Base-by-base conservation (phyloP, 2,888 invertebrate genomes). In the Cataglyphis altisquamis region DNA sequence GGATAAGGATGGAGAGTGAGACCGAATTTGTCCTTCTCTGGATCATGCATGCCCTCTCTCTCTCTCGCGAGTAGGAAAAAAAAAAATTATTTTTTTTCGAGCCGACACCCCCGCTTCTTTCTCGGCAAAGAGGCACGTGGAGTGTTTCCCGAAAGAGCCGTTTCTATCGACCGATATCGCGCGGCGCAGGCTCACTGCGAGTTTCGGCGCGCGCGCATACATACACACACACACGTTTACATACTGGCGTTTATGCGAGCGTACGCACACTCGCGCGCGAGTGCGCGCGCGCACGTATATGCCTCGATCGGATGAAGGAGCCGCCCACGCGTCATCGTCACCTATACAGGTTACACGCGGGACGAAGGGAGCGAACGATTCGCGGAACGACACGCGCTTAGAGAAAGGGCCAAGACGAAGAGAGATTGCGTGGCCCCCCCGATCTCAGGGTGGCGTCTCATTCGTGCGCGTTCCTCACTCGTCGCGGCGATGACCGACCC, bases 281-380 rank as follows among this genome's bases (percentile, higher is more conserved):
- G 84, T 67, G 73, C 72, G 48, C 36, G 25, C 45, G 67, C 63
- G 45, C 64, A 36, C 32, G 60, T 48, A 32, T 60, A 62, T 72
- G 78, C 36, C 74, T n/a, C 75, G 82, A 36, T 68, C 57, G 73
- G 85, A 57, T 88, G 83, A 84, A 86, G 89, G 86, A 86, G 89
- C 90, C 90, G 89, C 90, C 90, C 90, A 90, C 90, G 88, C 90
- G 48, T 52, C n/a, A 82, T 90, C 89, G 77, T 90, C 88, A 83
- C 86, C 88, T 84, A 81, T 84, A 87, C 85, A 84, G 82, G 80
- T 81, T 86, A 63, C 25, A 39, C 39, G 55, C 66, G 67, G 83
- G 86, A 78, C 70, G 84, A 83, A 88, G 41, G 85, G 86, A 84
- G 87, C 77, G 39, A 90, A 90, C 82, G 90, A 88, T 88, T 87